Evolutionary conservation across 2,888 invertebrate genomes (phyloP).

Genomic region (Muschampia plurimacula): DNA sequence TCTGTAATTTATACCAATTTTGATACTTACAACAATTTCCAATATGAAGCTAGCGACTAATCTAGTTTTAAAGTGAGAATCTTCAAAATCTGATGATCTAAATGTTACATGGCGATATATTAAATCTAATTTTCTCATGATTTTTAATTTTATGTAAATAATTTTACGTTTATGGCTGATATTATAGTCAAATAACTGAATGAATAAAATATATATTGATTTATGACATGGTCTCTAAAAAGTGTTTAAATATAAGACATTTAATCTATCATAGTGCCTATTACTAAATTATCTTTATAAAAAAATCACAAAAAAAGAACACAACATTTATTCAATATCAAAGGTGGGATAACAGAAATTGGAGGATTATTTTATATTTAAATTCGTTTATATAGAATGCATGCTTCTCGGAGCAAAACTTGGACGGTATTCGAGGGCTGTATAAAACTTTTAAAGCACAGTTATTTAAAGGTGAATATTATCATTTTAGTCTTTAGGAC

Average conservation of each 20-base stretch:
- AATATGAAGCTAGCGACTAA: slow-evolving; percentile 26
- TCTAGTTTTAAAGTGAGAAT: slow-evolving; percentile 17
- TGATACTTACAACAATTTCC: slow-evolving; percentile 10
- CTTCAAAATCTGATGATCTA: slow-evolving; percentile 1
- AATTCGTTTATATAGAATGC: slow-evolving; percentile 12
- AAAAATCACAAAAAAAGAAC: slow-evolving; percentile 58
- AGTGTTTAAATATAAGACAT: background rate
- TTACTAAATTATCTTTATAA: slow-evolving; percentile 48
- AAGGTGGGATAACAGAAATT: slow-evolving; percentile 53
- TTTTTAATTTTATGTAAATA: background rate
- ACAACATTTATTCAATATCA: slow-evolving; percentile 59
- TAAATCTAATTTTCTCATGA: slow-evolving; percentile 11
- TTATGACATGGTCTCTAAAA: background rate
- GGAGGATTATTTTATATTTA: slow-evolving; percentile 40
- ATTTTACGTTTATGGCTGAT: background rate
- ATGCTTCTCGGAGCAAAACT: slow-evolving; percentile 34
- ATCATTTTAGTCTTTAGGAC: slow-evolving; percentile 34
- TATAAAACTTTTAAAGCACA: slow-evolving; percentile 23
- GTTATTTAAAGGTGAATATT: slow-evolving; percentile 33
- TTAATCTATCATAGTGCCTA: slow-evolving; percentile 8
- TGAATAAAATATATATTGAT: background rate
- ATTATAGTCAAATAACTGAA: background rate
- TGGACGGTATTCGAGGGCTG: slow-evolving; percentile 18
- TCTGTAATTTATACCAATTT: slow-evolving; percentile 11
- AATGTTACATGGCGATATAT: background rate